Percentiles rank a stretch among this genome's conserved stretches.
These are phyloP conservation scores for Amphipyra berbera DNA, from an alignment of 2,888 invertebrate species.

Conservation along the genomic window DNA sequence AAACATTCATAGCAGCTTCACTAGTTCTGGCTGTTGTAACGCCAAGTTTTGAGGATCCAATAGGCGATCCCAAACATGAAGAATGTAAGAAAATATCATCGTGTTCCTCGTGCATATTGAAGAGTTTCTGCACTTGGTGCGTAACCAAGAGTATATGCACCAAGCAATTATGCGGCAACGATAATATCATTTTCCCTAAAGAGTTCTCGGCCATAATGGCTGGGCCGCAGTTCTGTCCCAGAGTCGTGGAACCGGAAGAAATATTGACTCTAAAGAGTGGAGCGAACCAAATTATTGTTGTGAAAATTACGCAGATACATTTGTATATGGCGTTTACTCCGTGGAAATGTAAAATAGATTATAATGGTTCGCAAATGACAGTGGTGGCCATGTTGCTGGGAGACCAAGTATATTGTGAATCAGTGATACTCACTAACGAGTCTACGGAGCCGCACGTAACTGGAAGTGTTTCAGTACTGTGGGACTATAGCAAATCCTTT, in stretches of 20 bases:
- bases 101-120: constrained; percentile 73
- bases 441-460: constrained; percentile 65
- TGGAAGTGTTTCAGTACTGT: constrained; percentile 74
- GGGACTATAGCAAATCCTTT: constrained; percentile 77
- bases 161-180: constrained; percentile 78
- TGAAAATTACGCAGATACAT: constrained; percentile 81
- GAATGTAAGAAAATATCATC: constrained; percentile 66
- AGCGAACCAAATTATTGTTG: constrained; percentile 65
- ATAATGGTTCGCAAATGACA: constrained; percentile 63
- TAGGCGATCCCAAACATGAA: constrained; percentile 48
- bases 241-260: constrained; percentile 68
- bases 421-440: constrained; percentile 71
- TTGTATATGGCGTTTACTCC: constrained; percentile 82
- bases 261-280: constrained; percentile 72
- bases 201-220: constrained; percentile 74
- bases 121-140: constrained; percentile 77
- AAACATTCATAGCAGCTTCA: constrained; percentile 35
- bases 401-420: constrained; percentile 76
- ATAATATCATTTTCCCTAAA: constrained; percentile 79
- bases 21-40: constrained; percentile 41
- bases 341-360: constrained; percentile 76
- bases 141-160: constrained; percentile 81
- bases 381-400: constrained; percentile 69
- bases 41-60: constrained; percentile 31
- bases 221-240: constrained; percentile 78